Conservation (phyloP, 2,888 invertebrate species). For the Synanthedon andrenaeformis region DNA sequence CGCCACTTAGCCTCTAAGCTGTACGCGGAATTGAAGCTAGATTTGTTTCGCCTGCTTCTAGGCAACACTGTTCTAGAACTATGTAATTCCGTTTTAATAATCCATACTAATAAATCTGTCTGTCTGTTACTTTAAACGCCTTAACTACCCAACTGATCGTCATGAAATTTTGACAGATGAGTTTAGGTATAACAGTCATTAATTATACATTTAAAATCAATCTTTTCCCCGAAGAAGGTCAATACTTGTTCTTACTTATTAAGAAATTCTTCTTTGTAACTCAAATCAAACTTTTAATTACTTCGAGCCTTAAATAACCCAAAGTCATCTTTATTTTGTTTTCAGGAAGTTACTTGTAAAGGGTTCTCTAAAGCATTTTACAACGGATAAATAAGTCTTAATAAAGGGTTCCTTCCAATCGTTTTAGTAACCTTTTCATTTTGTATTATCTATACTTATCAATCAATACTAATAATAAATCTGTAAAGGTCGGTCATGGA, state of each 20-base stretch:
- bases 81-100: no score
- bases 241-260: constrained; percentile 18
- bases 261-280: constrained; percentile 20
- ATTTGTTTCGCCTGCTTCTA: no score
- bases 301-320: constrained; percentile 12
- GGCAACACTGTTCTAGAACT: no score
- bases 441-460: no score
- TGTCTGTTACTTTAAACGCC: no score
- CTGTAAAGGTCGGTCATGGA: no score
- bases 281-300: constrained; percentile 17
- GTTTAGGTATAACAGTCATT: no score
- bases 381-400: background rate
- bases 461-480: no score
- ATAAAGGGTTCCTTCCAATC: background rate
- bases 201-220: constrained; percentile 12
- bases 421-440: background rate
- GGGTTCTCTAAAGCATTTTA: background rate
- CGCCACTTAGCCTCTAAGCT: background rate
- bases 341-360: constrained; percentile 8
- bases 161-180: no score
- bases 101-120: no score
- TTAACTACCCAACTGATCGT: no score
- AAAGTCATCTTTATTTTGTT: constrained; percentile 14
- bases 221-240: constrained; percentile 12
- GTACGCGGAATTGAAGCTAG: background rate